A percentile compares a stretch with the other conserved stretches of the same genome.
These are phyloP conservation scores for Cyclophora punctaria DNA, from an alignment of 2,888 invertebrate species.

Conservation along the genomic window DNA sequence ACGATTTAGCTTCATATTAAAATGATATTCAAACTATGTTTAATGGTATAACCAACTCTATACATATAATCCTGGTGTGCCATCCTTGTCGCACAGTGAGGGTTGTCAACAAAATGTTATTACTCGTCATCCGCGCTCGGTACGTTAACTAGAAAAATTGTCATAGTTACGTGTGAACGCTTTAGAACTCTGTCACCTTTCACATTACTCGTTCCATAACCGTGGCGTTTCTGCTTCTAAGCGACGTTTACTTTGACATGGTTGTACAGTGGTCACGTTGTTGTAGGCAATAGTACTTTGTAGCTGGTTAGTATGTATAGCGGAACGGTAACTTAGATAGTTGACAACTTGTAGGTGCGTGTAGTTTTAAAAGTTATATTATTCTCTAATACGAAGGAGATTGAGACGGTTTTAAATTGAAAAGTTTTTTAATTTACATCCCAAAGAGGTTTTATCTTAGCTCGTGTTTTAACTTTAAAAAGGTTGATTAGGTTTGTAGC, in stretches of 20 bases:
- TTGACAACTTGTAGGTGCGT: not conserved
- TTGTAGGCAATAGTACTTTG: not conserved
- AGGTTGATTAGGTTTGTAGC: too few relatives aligned
- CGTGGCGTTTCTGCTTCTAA: too few relatives aligned
- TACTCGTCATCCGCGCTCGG: slow-evolving; percentile 46
- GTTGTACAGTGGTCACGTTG: not conserved
- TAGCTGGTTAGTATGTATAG: slow-evolving; percentile 2
- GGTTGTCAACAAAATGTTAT: slow-evolving; percentile 64
- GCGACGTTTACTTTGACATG: too few relatives aligned
- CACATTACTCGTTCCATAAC: too few relatives aligned
- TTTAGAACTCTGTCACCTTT: too few relatives aligned
- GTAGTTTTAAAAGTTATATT: too few relatives aligned
- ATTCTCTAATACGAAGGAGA: too few relatives aligned
- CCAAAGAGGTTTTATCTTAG: too few relatives aligned
- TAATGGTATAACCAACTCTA: slow-evolving; percentile 30
- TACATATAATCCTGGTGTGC: slow-evolving; percentile 17
- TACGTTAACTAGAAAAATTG: slow-evolving; percentile 28
- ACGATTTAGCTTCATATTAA: too few relatives aligned
- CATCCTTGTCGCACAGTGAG: slow-evolving; percentile 44
- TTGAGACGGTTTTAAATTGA: too few relatives aligned
- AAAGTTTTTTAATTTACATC: too few relatives aligned
- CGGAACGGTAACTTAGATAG: slow-evolving; percentile 6
- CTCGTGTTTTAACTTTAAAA: too few relatives aligned
- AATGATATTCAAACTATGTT: not conserved
- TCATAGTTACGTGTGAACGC: slow-evolving; percentile 2